Evolutionary conservation across 2,113 vertebrate species (phyloP), one percentile per base, ranked within the genome.

Genomic region (Chitala chitala): DNA sequence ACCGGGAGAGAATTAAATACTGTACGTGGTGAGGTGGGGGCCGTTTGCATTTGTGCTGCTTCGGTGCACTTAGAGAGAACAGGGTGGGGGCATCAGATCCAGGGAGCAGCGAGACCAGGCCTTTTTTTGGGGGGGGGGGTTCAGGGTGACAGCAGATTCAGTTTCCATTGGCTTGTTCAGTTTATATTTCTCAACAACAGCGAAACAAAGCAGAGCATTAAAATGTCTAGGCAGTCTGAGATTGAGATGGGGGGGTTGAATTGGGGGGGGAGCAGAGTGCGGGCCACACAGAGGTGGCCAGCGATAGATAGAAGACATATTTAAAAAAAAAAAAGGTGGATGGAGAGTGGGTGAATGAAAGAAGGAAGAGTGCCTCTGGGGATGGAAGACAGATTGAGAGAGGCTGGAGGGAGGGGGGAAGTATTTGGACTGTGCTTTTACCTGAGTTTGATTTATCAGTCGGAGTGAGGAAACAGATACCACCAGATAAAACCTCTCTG

Each of bases 361-460:
- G 61, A 42, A 42, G 20, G 61, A 51, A 12, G n/a, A n/a, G n/a
- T n/a, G n/a, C n/a, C n/a, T n/a, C n/a, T 2, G 59, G 36, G 69
- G 24, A 26, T 44, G 69, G 38, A 46, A 73, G 54, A 40, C 44
- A n/a, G n/a, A n/a, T 51, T 68, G 42, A 12, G 51, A 36, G 72
- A 66, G 65, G 33, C n/a, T 40, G 80, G 82, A 75, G 66, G 74
- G 76, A 82, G 83, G 79, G 77, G 81, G 90, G 89, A 89, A 84
- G 89, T 89, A 87, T 87, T 86, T 89, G 82, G 84, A 81, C 85
- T 88, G 81, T 81, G 76, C 88, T 89, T 87, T 89, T 89, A 90
- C 89, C 86, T 88, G 83, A 81, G 86, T 81, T 90, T 92, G 87
- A 93, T 92, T 91, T 91, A 90, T 90, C 91, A 91, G 88, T 91